Base-by-base conservation (phyloP, 2,797 vertebrate species). In the Tenualosa thibaudeaui region DNA sequence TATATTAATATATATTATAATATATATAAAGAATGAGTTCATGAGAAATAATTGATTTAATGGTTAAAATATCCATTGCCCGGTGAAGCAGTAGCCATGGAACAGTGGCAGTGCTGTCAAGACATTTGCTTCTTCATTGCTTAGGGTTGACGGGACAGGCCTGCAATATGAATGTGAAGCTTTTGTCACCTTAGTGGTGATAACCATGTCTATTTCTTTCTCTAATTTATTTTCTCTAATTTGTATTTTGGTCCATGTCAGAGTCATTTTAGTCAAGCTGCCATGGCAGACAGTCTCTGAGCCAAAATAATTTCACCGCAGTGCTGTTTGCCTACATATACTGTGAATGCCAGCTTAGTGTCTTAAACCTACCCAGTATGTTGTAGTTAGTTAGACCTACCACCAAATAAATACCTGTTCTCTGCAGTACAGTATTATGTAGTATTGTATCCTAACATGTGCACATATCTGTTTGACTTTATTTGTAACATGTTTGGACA, bases 41-140 rank as follows among this genome's bases (percentile, higher is more conserved):
- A 54, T 2, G 9, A 54, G 10, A 15, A 71, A 40, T 13, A 15
- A 71, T 71, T 71, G 65, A 37, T 37, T 37, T 13, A 17, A 3
- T 68, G 7, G 62, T 26, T 40, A 31, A 40, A 71, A 71, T 37
- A 37, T 15, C 31, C 10, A 71, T 71, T 8, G 6, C 10, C 12
- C 12, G 12, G 5, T 4, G 37, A 7, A 40, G 37, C 17, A 22
- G 68, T 22, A 12, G 1, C 15, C 17, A n/a, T 13, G 13, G 1
- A 12, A 9, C 24, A 65, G 10, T 10, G 62, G n/a, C 6, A 68
- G 62, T 68, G 24, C 9, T 26, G 26, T 26, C 26, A 13, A 71
- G 13, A 71, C 65, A 71, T 71, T 37, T 71, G 65, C 65, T 37
- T 71, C 65, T 71, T 71, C 37, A 71, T 71, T 71, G 15, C 65